These are phyloP conservation scores for Triops longicaudatus DNA, from an alignment of 1,140 invertebrate genomes.

Conservation along the genomic window DNA sequence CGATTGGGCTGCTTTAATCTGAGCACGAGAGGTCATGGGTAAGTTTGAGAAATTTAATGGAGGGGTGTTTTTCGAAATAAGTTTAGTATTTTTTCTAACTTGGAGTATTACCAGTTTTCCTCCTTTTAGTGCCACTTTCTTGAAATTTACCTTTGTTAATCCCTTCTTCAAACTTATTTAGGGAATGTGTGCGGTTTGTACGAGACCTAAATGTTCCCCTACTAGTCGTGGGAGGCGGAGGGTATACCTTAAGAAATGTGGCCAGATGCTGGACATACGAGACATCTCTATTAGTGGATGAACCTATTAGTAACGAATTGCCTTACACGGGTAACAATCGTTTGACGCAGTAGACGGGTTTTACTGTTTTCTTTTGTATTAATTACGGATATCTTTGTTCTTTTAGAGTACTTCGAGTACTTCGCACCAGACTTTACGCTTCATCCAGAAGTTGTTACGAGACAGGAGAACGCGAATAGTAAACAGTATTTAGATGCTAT, in stretches of 20 bases:
- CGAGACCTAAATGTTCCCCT: slow-evolving; percentile 88
- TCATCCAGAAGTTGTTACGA: slow-evolving; percentile 75
- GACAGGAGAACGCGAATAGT: slow-evolving; percentile 84
- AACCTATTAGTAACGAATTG: slow-evolving; percentile 82
- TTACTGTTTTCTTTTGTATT: neutral
- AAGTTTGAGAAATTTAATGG: slow-evolving; percentile 35
- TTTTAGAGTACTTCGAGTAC: slow-evolving; percentile 79
- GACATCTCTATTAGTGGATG: slow-evolving; percentile 85
- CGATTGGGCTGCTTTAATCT: slow-evolving; percentile 81
- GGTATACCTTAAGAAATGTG: slow-evolving; percentile 95
- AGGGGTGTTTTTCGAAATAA: neutral
- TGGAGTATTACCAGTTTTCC: slow-evolving; percentile 3
- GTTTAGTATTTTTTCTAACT: neutral
- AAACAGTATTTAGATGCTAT: slow-evolving; percentile 85
- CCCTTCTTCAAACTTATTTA: slow-evolving; percentile 32
- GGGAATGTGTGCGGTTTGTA: slow-evolving; percentile 93
- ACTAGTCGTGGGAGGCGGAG: slow-evolving; percentile 89
- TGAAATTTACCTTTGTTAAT: too few species aligned
- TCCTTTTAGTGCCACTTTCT: neutral
- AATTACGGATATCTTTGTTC: slow-evolving; percentile 21
- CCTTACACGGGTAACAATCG: slow-evolving; percentile 58
- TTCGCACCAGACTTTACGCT: slow-evolving; percentile 91
- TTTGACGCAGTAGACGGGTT: neutral
- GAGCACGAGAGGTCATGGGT: slow-evolving; percentile 79
- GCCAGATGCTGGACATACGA: slow-evolving; percentile 99